A percentile compares a stretch with the other conserved stretches of the same genome.
Evolutionary conservation across 2,113 vertebrate genomes (phyloP).

Genomic region (Cygnus atratus): DNA sequence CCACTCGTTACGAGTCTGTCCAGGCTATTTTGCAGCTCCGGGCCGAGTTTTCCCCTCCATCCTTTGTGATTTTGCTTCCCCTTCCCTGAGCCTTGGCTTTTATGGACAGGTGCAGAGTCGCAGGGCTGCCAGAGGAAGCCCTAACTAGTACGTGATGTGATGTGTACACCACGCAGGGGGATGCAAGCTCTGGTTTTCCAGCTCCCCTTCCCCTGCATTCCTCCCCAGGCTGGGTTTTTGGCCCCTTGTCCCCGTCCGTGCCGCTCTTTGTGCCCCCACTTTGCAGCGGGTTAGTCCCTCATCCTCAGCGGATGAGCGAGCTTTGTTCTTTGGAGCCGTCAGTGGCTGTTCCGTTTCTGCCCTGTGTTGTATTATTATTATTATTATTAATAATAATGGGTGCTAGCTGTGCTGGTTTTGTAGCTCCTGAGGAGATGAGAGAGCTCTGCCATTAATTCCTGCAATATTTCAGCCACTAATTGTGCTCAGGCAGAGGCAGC

Average conservation of each 20-base stretch:
- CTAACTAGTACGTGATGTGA: rapidly evolving
- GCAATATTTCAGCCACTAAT: slow-evolving; percentile 61
- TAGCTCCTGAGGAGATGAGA: slow-evolving; percentile 43
- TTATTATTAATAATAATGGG: slow-evolving; percentile 62
- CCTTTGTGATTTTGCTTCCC: neutral
- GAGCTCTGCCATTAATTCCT: slow-evolving; percentile 51
- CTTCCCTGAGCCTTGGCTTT: neutral
- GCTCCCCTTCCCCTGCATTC: neutral
- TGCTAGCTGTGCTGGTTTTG: slow-evolving; percentile 23
- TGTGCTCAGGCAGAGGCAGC: slow-evolving; percentile 23
- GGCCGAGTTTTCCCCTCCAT: neutral
- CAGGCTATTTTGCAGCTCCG: neutral
- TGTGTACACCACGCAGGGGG: rapidly evolving
- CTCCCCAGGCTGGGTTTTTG: too few species aligned
- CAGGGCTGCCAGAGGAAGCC: neutral
- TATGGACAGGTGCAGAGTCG: neutral
- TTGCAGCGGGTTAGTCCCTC: neutral
- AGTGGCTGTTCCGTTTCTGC: slow-evolving; percentile 25
- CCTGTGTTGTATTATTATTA: slow-evolving; percentile 33
- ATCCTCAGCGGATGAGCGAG: neutral
- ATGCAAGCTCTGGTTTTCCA: neutral
- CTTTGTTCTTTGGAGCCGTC: neutral
- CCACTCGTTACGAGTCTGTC: rapidly evolving
- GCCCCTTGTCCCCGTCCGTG: neutral
- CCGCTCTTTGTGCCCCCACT: neutral